phyloP scores from a whole-genome alignment of 2,113 vertebrate species.

The Ahaetulla prasina region DNA sequence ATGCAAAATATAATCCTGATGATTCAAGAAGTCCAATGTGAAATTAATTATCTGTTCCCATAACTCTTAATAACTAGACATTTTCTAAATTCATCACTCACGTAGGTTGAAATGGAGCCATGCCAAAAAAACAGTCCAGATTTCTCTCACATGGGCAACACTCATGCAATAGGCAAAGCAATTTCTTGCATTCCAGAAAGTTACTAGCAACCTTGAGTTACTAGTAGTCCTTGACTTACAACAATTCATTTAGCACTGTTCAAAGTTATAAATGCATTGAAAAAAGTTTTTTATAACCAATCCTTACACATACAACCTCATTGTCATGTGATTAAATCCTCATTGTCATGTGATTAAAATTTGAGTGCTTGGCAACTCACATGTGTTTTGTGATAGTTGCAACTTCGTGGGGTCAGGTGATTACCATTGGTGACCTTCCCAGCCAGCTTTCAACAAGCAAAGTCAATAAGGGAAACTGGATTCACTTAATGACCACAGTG shows the following conservation, averaged over 20 bases:
- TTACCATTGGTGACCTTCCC: not conserved
- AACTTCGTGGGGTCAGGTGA: not conserved
- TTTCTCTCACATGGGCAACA: not conserved
- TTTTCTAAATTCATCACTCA: slow-evolving; percentile 1
- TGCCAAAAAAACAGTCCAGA: not conserved
- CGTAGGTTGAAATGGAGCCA: not conserved
- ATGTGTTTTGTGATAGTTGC: not conserved
- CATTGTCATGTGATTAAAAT: not conserved
- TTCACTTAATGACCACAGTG: not conserved
- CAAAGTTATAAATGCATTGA: not conserved
- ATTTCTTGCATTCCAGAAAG: not conserved
- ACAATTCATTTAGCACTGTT: not conserved
- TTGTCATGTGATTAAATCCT: not conserved
- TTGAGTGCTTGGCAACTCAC: not conserved
- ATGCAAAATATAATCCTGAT: slow-evolving; percentile 24
- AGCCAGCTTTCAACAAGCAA: not conserved
- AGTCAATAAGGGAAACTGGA: not conserved
- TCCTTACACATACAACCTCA: not conserved
- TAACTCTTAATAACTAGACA: slow-evolving; percentile 21
- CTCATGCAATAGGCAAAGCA: rapidly evolving
- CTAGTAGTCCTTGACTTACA: not conserved
- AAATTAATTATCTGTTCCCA: slow-evolving; percentile 31
- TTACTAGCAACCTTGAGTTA: not conserved
- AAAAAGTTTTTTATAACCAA: not conserved
- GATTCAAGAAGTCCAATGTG: slow-evolving; percentile 26